Evolutionary conservation across 2,113 vertebrate species (phyloP).

Genomic region (Blennius ocellaris): DNA sequence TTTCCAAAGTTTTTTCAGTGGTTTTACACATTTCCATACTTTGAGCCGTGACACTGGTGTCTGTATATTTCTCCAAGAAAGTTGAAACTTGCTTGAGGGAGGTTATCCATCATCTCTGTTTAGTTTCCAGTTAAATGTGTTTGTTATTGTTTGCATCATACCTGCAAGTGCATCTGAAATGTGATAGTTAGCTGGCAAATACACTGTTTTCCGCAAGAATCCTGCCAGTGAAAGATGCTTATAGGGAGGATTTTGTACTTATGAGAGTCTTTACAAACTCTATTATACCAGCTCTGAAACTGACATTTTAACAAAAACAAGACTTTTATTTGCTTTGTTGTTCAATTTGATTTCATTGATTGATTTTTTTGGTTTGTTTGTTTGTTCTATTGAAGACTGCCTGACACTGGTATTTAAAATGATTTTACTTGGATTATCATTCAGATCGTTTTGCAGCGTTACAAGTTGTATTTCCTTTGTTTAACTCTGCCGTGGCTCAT

Average conservation of each 20-base stretch:
- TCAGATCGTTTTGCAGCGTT: background rate
- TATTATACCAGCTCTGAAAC: too few relatives aligned
- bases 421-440: too few relatives aligned
- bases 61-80: slow-evolving; percentile 18
- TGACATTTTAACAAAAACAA: too few relatives aligned
- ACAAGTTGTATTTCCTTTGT: slow-evolving; percentile 16
- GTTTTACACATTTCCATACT: slow-evolving; percentile 20
- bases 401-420: too few relatives aligned
- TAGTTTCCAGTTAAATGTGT: slow-evolving; percentile 23
- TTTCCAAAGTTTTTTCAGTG: slow-evolving; percentile 7
- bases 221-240: background rate
- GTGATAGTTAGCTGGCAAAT: background rate
- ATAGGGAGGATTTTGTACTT: background rate
- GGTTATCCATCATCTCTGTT: slow-evolving; percentile 21
- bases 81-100: slow-evolving; percentile 14
- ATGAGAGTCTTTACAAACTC: too few relatives aligned
- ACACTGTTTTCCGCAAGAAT: background rate
- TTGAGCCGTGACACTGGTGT: background rate
- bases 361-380: too few relatives aligned
- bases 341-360: too few relatives aligned
- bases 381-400: too few relatives aligned
- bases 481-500: slow-evolving; percentile 19
- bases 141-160: slow-evolving; percentile 35
- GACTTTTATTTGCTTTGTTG: too few relatives aligned
- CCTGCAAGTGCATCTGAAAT: slow-evolving; percentile 12